These are phyloP conservation scores for Dynastes tityus DNA, from an alignment of 2,888 invertebrate genomes.

Conservation along the genomic window DNA sequence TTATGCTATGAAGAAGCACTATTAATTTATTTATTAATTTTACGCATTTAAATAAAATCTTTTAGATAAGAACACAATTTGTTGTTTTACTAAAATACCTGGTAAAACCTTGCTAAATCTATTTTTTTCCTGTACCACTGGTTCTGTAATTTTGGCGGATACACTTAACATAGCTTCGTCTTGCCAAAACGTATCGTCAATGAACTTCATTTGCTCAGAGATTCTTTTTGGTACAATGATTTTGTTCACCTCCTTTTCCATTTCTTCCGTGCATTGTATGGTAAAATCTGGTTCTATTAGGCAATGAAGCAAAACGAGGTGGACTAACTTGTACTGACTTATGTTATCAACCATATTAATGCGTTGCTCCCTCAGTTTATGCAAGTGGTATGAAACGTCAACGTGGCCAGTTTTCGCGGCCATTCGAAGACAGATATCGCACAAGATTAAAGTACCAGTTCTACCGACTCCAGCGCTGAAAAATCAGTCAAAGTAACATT, in stretches of 20 bases:
- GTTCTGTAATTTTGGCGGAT: slow-evolving; percentile 43
- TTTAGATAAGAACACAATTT: not conserved
- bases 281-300: slow-evolving; percentile 66
- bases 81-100: slow-evolving; percentile 57
- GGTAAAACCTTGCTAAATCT: slow-evolving; percentile 67
- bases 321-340: slow-evolving; percentile 71
- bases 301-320: slow-evolving; percentile 69
- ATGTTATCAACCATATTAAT: slow-evolving; percentile 69
- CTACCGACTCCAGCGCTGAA: slow-evolving; percentile 77
- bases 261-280: slow-evolving; percentile 62
- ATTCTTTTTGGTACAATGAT: slow-evolving; percentile 60
- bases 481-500: slow-evolving; percentile 1
- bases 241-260: slow-evolving; percentile 60
- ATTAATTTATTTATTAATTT: not conserved
- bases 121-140: slow-evolving; percentile 64
- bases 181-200: slow-evolving; percentile 68
- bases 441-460: slow-evolving; percentile 76
- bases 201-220: slow-evolving; percentile 64
- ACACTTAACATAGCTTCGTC: slow-evolving; percentile 67
- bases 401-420: slow-evolving; percentile 67
- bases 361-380: slow-evolving; percentile 65
- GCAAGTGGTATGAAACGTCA: slow-evolving; percentile 63
- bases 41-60: not conserved
- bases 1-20: too few relatives aligned
- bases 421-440: slow-evolving; percentile 73